These are phyloP conservation scores for Apocheima hispidaria DNA, from an alignment of 2,888 invertebrate genomes.

Conservation along the genomic window DNA sequence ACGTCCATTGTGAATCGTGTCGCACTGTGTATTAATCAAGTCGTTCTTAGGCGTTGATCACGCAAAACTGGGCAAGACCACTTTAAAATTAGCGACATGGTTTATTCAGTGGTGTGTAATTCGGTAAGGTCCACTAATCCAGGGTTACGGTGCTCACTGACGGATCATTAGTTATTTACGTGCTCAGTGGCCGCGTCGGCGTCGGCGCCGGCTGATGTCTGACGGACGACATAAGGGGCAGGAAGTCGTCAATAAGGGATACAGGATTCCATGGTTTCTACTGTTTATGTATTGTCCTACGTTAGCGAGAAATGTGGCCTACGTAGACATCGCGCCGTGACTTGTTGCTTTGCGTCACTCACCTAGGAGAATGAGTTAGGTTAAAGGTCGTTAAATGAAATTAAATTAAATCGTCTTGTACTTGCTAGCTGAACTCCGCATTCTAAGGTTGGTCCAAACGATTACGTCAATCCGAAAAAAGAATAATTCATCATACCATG, in stretches of 20 bases:
- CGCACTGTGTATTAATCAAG: background rate
- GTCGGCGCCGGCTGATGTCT: background rate
- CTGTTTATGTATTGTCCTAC: background rate
- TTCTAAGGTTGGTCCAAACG: too few species aligned
- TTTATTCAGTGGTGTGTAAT: conserved; percentile 10
- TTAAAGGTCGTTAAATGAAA: too few species aligned
- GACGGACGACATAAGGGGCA: background rate
- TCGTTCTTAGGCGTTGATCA: too few species aligned
- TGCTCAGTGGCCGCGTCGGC: conserved; percentile 28
- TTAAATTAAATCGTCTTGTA: too few species aligned
- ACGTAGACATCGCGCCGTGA: background rate
- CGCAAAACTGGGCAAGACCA: background rate
- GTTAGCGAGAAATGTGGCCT: background rate
- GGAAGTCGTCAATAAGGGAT: conserved; percentile 31
- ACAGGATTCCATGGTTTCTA: background rate
- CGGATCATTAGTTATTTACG: conserved; percentile 39
- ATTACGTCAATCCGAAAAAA: too few species aligned
- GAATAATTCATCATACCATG: too few species aligned
- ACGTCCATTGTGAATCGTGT: too few species aligned
- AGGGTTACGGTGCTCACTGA: conserved; percentile 32
- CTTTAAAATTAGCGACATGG: background rate
- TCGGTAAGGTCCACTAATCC: conserved; percentile 18
- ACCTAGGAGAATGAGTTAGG: too few species aligned
- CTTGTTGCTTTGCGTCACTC: too few species aligned
- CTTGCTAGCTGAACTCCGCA: too few species aligned